A percentile compares a stretch with the other conserved stretches of the same genome.
Conservation (phyloP, 2,113 vertebrate genomes). For the Excalfactoria chinensis region DNA sequence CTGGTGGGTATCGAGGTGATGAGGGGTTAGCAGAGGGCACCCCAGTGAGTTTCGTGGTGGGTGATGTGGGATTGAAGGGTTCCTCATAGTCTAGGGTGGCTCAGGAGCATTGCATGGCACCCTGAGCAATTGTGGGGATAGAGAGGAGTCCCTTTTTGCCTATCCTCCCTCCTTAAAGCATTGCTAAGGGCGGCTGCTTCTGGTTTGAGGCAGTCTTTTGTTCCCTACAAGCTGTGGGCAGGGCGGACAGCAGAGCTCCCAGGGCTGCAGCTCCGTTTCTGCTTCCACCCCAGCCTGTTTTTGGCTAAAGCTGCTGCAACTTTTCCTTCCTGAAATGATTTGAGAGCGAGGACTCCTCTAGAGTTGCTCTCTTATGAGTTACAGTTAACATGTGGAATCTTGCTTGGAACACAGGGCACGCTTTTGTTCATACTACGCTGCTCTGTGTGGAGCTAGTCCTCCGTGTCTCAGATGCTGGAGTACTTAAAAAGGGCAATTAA, state of each 20-base stretch:
- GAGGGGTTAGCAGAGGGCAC: background rate
- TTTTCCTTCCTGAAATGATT: background rate
- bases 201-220: background rate
- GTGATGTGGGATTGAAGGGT: too few relatives aligned
- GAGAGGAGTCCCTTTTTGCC: fast-evolving
- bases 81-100: fast-evolving
- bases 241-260: fast-evolving
- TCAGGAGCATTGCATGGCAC: background rate
- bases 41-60: background rate
- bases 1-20: too few relatives aligned
- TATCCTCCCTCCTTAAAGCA: background rate
- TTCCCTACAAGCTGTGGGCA: fast-evolving
- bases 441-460: fast-evolving
- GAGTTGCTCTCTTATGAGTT: background rate
- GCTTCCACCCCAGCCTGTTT: background rate
- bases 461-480: background rate
- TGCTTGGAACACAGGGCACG: too few relatives aligned
- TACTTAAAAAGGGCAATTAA: background rate
- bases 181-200: background rate
- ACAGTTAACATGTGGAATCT: background rate
- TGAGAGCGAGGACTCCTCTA: too few relatives aligned
- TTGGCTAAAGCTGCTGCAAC: background rate
- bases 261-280: fast-evolving
- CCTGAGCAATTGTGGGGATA: fast-evolving
- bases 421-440: fast-evolving